Conservation (phyloP, 1,140 invertebrate genomes). For the Drosophila hydei region DNA sequence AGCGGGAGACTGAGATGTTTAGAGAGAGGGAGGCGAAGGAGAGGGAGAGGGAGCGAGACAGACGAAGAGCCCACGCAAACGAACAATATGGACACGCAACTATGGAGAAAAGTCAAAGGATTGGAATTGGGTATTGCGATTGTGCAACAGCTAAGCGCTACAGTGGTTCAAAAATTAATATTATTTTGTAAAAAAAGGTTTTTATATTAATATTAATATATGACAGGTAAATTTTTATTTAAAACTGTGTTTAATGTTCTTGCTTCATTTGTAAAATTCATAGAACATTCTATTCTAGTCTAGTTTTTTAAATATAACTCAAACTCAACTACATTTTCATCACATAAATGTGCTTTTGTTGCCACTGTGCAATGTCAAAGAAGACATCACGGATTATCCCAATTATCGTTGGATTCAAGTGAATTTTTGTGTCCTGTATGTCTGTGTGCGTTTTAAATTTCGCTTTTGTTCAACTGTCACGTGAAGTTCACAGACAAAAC, state of each 20-base stretch:
- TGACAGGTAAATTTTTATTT: too few relatives aligned
- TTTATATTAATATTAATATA: too few relatives aligned
- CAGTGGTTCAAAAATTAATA: slow-evolving; percentile 4
- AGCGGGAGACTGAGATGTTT: not conserved
- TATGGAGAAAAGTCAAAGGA: slow-evolving; percentile 30
- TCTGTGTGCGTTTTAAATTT: slow-evolving; percentile 39
- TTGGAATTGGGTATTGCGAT: slow-evolving; percentile 25
- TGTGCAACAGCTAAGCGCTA: slow-evolving; percentile 28
- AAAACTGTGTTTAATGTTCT: too few relatives aligned
- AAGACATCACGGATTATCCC: slow-evolving; percentile 60
- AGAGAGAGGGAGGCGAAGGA: not conserved
- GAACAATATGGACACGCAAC: slow-evolving; percentile 49
- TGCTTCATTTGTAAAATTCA: too few relatives aligned
- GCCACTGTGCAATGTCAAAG: slow-evolving; percentile 33
- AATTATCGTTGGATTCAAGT: slow-evolving; percentile 49
- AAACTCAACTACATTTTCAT: not conserved
- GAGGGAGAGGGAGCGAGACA: slow-evolving; percentile 6
- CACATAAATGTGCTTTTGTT: not conserved
- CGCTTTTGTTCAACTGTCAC: slow-evolving; percentile 35
- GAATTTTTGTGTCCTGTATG: slow-evolving; percentile 31
- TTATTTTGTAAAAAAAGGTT: not conserved
- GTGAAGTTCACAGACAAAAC: slow-evolving; percentile 30
- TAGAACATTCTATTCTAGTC: too few relatives aligned
- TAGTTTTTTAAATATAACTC: too few relatives aligned
- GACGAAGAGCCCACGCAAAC: slow-evolving; percentile 22